phyloP scores from a whole-genome alignment of 2,888 invertebrate genomes.

The Cremastinae sp. region DNA sequence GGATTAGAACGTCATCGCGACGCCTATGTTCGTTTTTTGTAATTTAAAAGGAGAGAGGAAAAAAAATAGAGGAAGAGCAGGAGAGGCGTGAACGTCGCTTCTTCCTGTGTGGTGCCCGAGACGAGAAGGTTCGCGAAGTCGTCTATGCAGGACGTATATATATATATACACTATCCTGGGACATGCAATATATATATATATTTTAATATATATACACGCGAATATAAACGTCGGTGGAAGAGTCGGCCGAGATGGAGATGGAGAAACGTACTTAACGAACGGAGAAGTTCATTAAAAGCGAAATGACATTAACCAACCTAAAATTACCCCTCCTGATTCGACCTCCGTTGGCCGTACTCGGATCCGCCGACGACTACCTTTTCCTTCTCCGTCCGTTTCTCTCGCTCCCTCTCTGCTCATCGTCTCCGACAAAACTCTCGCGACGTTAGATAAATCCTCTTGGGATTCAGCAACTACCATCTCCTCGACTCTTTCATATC shows the following conservation, averaged over 20 bases:
- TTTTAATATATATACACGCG: not conserved
- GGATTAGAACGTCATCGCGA: constrained; percentile 26
- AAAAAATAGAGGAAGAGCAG: too few species aligned
- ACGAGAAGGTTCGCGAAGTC: too few species aligned
- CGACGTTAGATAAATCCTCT: constrained; percentile 62
- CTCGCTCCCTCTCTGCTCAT: constrained; percentile 47
- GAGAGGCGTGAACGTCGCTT: too few species aligned
- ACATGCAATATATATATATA: too few species aligned
- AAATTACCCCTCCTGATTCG: constrained; percentile 77
- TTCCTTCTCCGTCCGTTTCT: constrained; percentile 29
- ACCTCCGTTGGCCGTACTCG: constrained; percentile 61
- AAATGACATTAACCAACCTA: constrained; percentile 80
- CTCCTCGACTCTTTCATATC: constrained; percentile 51
- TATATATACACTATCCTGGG: too few species aligned
- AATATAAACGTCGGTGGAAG: constrained; percentile 39
- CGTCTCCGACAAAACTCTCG: constrained; percentile 28
- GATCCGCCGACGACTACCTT: constrained; percentile 62
- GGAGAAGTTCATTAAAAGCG: constrained; percentile 80
- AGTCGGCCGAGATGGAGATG: constrained; percentile 71
- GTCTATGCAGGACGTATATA: too few species aligned
- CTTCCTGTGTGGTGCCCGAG: too few species aligned
- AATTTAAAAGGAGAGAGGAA: too few species aligned
- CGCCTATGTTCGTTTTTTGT: too few species aligned
- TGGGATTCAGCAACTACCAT: constrained; percentile 59
- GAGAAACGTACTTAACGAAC: constrained; percentile 79